Percentiles rank a stretch among this genome's conserved stretches.
These are phyloP conservation scores for Drosophila miranda DNA, from an alignment of 1,140 invertebrate genomes.

Conservation along the genomic window DNA sequence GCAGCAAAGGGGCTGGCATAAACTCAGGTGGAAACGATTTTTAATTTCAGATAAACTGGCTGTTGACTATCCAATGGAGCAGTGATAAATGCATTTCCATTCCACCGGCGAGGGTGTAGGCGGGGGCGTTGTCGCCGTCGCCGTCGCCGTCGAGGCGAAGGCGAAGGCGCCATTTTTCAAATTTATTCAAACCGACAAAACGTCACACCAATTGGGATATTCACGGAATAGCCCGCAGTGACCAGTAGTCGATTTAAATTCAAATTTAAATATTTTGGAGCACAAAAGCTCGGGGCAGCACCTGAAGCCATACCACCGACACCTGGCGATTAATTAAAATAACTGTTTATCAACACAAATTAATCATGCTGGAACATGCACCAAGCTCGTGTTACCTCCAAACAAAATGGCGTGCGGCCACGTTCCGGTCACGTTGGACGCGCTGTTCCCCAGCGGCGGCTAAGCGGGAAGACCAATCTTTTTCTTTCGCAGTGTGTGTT, in stretches of 20 bases:
- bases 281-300: too few species aligned
- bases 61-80: slow-evolving; percentile 50
- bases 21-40: slow-evolving; percentile 70
- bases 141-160: neutral
- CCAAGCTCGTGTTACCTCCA: slow-evolving; percentile 40
- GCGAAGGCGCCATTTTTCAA: slow-evolving; percentile 28
- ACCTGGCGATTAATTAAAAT: slow-evolving; percentile 74
- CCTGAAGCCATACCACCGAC: slow-evolving; percentile 20
- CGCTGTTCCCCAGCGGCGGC: neutral
- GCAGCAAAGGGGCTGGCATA: slow-evolving; percentile 60
- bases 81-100: slow-evolving; percentile 66
- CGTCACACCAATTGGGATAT: slow-evolving; percentile 53
- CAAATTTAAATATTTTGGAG: slow-evolving; percentile 16
- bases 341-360: slow-evolving; percentile 78
- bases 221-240: neutral
- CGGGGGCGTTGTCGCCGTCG: neutral
- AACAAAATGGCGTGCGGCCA: slow-evolving; percentile 68
- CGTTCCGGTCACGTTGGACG: slow-evolving; percentile 55
- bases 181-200: slow-evolving; percentile 52
- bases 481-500: slow-evolving; percentile 3
- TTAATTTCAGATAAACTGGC: slow-evolving; percentile 73
- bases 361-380: slow-evolving; percentile 74
- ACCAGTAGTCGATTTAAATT: slow-evolving; percentile 58
- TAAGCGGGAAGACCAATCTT: too few species aligned
- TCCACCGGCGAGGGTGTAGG: slow-evolving; percentile 9